A percentile compares a stretch with the other conserved stretches of the same genome.
Conservation (phyloP, 1,140 invertebrate genomes). For the Ctenoplectra terminalis region DNA sequence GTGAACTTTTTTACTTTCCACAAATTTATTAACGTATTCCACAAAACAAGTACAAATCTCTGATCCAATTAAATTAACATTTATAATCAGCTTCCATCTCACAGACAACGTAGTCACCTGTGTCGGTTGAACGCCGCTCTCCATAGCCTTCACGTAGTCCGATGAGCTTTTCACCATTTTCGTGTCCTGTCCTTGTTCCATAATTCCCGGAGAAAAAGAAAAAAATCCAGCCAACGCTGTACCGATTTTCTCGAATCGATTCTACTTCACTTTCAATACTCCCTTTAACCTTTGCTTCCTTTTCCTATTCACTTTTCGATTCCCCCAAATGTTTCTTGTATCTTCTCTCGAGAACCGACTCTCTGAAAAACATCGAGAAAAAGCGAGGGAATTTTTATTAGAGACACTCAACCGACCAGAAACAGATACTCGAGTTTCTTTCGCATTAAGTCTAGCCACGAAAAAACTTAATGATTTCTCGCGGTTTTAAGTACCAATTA, state of each 20-base stretch:
- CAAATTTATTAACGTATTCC: neutral
- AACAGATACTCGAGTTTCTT: neutral
- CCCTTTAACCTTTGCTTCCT: too few species aligned
- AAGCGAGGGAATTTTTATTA: neutral
- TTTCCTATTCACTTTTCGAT: neutral
- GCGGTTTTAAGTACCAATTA: conserved; percentile 35
- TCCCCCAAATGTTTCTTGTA: neutral
- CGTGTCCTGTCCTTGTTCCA: conserved; percentile 31
- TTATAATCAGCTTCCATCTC: too few species aligned
- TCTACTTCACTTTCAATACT: neutral
- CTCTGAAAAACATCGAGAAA: neutral
- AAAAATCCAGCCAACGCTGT: neutral
- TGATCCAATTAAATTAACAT: neutral
- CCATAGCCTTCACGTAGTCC: conserved; percentile 77
- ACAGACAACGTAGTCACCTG: conserved; percentile 68
- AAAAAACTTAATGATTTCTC: conserved; percentile 1
- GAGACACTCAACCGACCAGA: neutral
- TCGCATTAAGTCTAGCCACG: neutral
- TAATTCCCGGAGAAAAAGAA: neutral
- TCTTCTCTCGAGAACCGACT: neutral
- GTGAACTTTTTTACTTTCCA: neutral
- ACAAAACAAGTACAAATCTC: neutral
- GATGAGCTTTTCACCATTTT: conserved; percentile 72
- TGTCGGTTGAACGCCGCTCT: conserved; percentile 73
- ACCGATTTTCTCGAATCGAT: neutral